A percentile compares a stretch with the other conserved stretches of the same genome.
Evolutionary conservation across 2,888 invertebrate genomes (phyloP).

Genomic region (Eupithecia tripunctaria): DNA sequence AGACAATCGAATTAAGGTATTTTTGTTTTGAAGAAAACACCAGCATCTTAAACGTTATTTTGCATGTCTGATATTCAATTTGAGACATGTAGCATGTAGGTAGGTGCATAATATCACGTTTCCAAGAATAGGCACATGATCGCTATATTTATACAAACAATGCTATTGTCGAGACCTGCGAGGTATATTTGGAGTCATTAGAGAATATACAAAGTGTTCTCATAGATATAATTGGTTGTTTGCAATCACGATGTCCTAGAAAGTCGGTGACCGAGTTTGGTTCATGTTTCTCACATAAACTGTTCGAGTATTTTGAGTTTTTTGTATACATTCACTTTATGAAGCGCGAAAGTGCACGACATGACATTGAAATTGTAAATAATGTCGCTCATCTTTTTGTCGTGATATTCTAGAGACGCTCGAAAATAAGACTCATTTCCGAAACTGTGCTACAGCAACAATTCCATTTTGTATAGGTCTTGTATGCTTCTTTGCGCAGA

Average conservation of each 20-base stretch:
- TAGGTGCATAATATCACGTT: neutral
- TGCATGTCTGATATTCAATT: neutral
- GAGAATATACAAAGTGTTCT: conserved; percentile 49
- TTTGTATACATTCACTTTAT: conserved; percentile 16
- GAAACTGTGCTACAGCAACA: neutral
- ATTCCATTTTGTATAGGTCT: neutral
- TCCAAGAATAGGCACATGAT: neutral
- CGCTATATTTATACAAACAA: conserved; percentile 10
- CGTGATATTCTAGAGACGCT: neutral
- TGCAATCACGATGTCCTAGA: conserved; percentile 62
- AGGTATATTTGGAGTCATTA: conserved; percentile 26
- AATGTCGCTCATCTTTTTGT: neutral
- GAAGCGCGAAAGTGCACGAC: neutral
- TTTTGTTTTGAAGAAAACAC: too few relatives aligned
- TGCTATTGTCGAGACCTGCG: neutral
- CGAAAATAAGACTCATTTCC: neutral
- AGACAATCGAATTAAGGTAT: neutral
- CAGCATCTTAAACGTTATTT: too few relatives aligned
- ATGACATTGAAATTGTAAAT: conserved; percentile 7
- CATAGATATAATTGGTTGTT: conserved; percentile 56
- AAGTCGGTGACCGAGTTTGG: conserved; percentile 61
- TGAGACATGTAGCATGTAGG: neutral
- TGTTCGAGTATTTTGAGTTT: conserved; percentile 1
- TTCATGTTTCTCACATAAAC: conserved; percentile 53
- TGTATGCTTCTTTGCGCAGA: neutral